Conservation (phyloP, 1,140 invertebrate genomes). For the Lordiphosa stackelbergi region DNA sequence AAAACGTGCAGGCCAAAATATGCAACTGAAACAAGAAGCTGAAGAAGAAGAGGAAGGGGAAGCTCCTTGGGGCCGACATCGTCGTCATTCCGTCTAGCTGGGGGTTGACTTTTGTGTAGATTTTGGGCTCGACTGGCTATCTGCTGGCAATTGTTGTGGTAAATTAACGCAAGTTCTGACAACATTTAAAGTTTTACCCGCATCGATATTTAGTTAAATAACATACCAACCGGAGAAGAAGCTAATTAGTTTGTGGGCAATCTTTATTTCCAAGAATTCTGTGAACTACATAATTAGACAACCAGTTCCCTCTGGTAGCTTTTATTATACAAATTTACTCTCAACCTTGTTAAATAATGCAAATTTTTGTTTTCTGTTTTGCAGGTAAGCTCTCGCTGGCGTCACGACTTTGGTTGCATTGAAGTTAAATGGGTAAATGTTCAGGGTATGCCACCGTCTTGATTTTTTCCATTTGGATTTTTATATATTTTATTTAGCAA, state of each 20-base stretch:
- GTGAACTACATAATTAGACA: slow-evolving; percentile 42
- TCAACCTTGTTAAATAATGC: slow-evolving; percentile 32
- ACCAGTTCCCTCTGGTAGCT: slow-evolving; percentile 19
- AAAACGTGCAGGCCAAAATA: slow-evolving; percentile 48
- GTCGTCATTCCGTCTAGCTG: slow-evolving; percentile 68
- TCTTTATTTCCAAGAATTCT: slow-evolving; percentile 28
- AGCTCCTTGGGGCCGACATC: slow-evolving; percentile 38
- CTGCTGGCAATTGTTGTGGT: slow-evolving; percentile 56
- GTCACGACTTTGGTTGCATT: slow-evolving; percentile 9
- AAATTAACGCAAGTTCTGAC: slow-evolving; percentile 54
- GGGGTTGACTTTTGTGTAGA: slow-evolving; percentile 61
- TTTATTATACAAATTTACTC: slow-evolving; percentile 23
- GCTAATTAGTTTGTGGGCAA: slow-evolving; percentile 52
- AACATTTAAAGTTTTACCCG: slow-evolving; percentile 57
- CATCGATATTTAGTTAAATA: slow-evolving; percentile 63
- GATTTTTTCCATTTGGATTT: too few species aligned
- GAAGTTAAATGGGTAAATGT: slow-evolving; percentile 41
- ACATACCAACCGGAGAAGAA: slow-evolving; percentile 25
- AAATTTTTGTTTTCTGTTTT: slow-evolving; percentile 27
- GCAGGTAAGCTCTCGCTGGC: slow-evolving; percentile 52
- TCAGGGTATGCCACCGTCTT: not conserved
- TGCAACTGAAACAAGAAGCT: slow-evolving; percentile 47
- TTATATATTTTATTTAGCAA: too few species aligned
- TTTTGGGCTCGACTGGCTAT: slow-evolving; percentile 31
- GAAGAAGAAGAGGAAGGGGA: slow-evolving; percentile 12